Evolutionary conservation across 1,140 invertebrate species (phyloP), one percentile per base, ranked within the genome.

Genomic region (Drosophila jambulina): DNA sequence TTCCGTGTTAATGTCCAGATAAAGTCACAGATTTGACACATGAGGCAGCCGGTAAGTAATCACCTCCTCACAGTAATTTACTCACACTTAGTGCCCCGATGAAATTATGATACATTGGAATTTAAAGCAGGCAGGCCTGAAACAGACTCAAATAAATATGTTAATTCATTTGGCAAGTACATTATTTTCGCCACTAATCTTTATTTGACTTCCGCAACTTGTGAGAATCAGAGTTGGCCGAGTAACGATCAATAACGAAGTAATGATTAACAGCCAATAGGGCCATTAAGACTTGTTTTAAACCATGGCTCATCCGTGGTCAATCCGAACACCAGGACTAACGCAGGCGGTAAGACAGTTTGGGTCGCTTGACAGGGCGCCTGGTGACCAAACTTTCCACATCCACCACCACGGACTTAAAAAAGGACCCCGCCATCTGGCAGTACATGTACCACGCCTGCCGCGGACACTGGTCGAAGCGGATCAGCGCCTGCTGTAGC

Each of bases 391-490:
- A 1, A 10, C 23, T 43, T 12, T 38, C 10, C 1, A 46, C 4
- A 3, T n/a, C 29, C 0, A n/a, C 13, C 1, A 17, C 1, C 2
- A 29, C 0, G 12, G 53, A 42, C 29, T 78, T 25, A 5, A 63
- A 2, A 5, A 78, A 58, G 17, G 76, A 32, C 4, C 29, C 23
- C 12, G 45, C 58, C 45, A 78, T 43, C 4, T 71, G 23, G 45
- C 53, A 17, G 34, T 78, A 78, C 65, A 78, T 71, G 23, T 7
- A 10, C 76, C 65, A 78, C 2, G 75, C 58, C 27, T 29, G 38
- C 0, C 27, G 40, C 2, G 53, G 75, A 43, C 43, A 71, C 38
- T 78, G 64, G 15, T 70, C 29, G 36, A 78, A 78, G 15, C 43
- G 60, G 4, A 25, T 12, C 21, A 71, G 17, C 5, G 67, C 27